Evolutionary conservation across 1,140 invertebrate genomes (phyloP).

Genomic region (Lepidotrigona ventralis): DNA sequence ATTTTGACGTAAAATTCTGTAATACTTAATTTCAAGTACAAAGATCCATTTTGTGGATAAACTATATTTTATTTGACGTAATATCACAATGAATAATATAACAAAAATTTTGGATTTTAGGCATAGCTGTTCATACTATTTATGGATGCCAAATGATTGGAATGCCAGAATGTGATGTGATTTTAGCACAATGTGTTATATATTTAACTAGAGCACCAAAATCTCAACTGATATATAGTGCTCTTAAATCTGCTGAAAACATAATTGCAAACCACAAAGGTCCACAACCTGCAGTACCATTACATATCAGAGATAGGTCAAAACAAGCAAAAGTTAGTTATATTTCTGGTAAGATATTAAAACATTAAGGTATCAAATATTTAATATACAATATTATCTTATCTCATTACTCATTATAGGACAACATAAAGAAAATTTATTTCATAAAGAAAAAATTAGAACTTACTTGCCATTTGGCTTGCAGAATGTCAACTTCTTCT

Average conservation of each 20-base stretch:
- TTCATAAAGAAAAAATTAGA: slow-evolving; percentile 78
- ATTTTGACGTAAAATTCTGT: background rate
- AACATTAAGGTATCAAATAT: slow-evolving; percentile 13
- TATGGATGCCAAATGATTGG: slow-evolving; percentile 89
- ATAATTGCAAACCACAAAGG: slow-evolving; percentile 55
- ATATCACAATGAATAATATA: background rate
- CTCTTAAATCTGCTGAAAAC: slow-evolving; percentile 80
- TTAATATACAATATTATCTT: slow-evolving; percentile 2
- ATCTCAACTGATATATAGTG: slow-evolving; percentile 84
- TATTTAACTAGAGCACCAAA: slow-evolving; percentile 88
- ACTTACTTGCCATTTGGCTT: slow-evolving; percentile 84
- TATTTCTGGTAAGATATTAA: slow-evolving; percentile 23
- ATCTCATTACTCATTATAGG: slow-evolving; percentile 76
- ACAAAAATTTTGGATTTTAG: slow-evolving; percentile 45
- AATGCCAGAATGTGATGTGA: slow-evolving; percentile 89
- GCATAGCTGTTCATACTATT: slow-evolving; percentile 85
- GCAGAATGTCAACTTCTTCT: slow-evolving; percentile 83
- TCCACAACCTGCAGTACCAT: slow-evolving; percentile 57
- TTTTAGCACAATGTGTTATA: slow-evolving; percentile 87
- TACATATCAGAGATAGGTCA: slow-evolving; percentile 52
- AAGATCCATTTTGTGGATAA: background rate
- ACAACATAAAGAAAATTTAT: slow-evolving; percentile 81
- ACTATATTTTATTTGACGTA: no score
- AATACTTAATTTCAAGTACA: background rate
- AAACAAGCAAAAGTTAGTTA: slow-evolving; percentile 43